phyloP scores from a whole-genome alignment of 1,140 invertebrate species.

The Thaumetopoea pityocampa region DNA sequence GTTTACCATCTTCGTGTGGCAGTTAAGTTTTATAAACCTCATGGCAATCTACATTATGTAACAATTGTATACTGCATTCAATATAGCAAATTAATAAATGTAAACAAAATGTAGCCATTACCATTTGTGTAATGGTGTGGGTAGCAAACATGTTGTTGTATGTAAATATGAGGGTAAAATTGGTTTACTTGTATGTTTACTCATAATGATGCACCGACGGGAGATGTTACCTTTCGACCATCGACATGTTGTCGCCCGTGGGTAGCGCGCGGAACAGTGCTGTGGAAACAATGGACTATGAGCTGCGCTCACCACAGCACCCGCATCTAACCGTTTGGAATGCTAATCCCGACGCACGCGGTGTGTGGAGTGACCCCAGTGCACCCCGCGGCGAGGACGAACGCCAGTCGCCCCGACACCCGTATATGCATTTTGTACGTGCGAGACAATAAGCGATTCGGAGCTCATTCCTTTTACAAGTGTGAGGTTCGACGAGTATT shows the following conservation, averaged over 20 bases:
- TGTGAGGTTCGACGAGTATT: constrained; percentile 20
- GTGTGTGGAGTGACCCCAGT: constrained; percentile 47
- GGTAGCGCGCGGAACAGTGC: constrained; percentile 35
- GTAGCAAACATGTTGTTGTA: too few species aligned
- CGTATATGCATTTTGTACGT: constrained; percentile 54
- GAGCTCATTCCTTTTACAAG: constrained; percentile 34
- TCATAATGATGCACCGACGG: too few species aligned
- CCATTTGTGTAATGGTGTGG: too few species aligned
- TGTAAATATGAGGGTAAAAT: too few species aligned
- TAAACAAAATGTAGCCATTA: too few species aligned
- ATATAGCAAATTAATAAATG: too few species aligned
- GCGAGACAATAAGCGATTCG: constrained; percentile 68
- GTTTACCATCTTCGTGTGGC: constrained; percentile 8
- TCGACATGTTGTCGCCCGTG: too few species aligned
- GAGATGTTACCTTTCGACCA: too few species aligned
- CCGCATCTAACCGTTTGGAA: constrained; percentile 54
- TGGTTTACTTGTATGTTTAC: too few species aligned
- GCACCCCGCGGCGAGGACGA: constrained; percentile 9
- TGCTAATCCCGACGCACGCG: constrained; percentile 53
- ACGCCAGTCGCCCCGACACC: constrained; percentile 21
- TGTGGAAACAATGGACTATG: constrained; percentile 60
- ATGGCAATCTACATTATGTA: too few species aligned
- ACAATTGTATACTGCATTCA: too few species aligned
- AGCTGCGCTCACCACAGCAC: constrained; percentile 59
- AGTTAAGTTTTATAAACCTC: constrained; percentile 8